A percentile compares a stretch with the other conserved stretches of the same genome.
These are phyloP conservation scores for Drosophila ezoana DNA, from an alignment of 2,888 invertebrate genomes.

Conservation along the genomic window DNA sequence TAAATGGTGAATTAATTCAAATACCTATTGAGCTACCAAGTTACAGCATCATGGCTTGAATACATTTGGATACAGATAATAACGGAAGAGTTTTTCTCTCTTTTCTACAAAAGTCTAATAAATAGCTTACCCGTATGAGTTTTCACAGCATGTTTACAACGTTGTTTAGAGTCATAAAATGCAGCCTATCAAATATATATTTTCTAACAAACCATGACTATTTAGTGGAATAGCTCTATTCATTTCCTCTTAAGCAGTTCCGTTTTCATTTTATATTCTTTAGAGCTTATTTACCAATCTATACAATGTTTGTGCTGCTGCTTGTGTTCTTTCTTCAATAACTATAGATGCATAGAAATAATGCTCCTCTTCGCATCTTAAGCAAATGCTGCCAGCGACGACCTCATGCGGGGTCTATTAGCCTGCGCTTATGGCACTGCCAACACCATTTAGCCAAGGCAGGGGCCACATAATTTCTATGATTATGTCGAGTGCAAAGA, in stretches of 20 bases:
- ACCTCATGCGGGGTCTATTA: slow-evolving; percentile 69
- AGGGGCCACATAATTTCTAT: slow-evolving; percentile 67
- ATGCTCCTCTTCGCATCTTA: neutral
- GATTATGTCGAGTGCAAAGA: slow-evolving; percentile 72
- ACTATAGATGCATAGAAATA: slow-evolving; percentile 23
- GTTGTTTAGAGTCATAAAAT: slow-evolving; percentile 10
- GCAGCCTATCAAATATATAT: slow-evolving; percentile 3
- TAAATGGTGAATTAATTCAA: too few relatives aligned
- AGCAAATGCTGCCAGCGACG: slow-evolving; percentile 23
- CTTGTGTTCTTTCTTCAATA: slow-evolving; percentile 20
- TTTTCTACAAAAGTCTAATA: too few relatives aligned
- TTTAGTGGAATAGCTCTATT: slow-evolving; percentile 24
- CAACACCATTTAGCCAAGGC: slow-evolving; percentile 65
- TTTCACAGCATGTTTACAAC: neutral
- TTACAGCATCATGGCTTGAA: too few relatives aligned
- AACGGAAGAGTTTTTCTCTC: slow-evolving; percentile 11
- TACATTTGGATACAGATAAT: too few relatives aligned
- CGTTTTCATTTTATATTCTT: slow-evolving; percentile 16
- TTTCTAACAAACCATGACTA: slow-evolving; percentile 8
- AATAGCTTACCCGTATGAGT: neutral
- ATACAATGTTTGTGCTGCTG: slow-evolving; percentile 10
- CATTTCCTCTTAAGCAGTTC: slow-evolving; percentile 1
- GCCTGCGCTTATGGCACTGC: slow-evolving; percentile 61
- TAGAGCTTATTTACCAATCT: slow-evolving; percentile 12
- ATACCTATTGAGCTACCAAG: too few relatives aligned